phyloP scores from a whole-genome alignment of 2,113 vertebrate species.

The Lucifuga dentata region DNA sequence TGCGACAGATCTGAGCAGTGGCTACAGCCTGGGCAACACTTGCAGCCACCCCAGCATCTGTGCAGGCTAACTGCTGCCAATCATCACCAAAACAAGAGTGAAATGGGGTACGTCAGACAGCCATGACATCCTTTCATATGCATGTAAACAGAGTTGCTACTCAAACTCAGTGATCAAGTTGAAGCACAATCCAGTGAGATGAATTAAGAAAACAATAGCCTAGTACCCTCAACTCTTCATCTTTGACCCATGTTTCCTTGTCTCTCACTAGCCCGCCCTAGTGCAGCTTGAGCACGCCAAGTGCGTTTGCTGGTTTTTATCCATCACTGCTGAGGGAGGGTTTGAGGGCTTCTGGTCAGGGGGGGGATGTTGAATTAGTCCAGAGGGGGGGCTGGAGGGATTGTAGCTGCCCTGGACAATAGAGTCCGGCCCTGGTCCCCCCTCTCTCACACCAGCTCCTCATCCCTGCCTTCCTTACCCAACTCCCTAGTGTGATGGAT shows the following conservation, averaged over 20 bases:
- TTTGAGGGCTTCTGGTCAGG: constrained; percentile 56
- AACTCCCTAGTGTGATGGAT: constrained; percentile 59
- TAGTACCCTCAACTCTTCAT: constrained; percentile 67
- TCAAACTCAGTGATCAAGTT: constrained; percentile 69
- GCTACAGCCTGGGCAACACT: constrained; percentile 38
- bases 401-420: constrained; percentile 86
- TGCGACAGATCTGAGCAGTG: constrained; percentile 59
- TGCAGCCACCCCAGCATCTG: constrained; percentile 46
- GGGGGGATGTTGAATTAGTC: constrained; percentile 54
- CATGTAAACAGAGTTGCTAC: constrained; percentile 80
- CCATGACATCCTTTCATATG: constrained; percentile 65
- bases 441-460: constrained; percentile 56
- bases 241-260: constrained; percentile 49
- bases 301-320: constrained; percentile 78
- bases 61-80: constrained; percentile 21
- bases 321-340: constrained; percentile 63
- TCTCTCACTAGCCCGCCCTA: constrained; percentile 54
- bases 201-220: constrained; percentile 65
- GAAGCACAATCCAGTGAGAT: constrained; percentile 75
- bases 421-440: constrained; percentile 75
- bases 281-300: constrained; percentile 72
- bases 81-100: constrained; percentile 32
- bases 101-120: constrained; percentile 50
- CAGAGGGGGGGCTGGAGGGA: constrained; percentile 71
- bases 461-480: constrained; percentile 60